Base-by-base conservation (phyloP, 2,888 invertebrate species). In the Hydriomena furcata region DNA sequence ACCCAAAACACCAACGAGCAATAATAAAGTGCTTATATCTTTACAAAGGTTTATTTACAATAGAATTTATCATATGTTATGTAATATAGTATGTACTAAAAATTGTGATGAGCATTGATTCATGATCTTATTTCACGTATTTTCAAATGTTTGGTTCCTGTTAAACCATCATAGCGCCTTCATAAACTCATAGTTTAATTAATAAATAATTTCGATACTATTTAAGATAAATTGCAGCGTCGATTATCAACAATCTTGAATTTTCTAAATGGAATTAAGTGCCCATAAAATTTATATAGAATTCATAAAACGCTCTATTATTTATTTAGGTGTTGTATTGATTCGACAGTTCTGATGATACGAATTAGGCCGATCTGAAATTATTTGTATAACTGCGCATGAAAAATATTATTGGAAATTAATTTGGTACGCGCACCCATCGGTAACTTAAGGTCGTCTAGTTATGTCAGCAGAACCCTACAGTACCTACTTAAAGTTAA, bases 181-280 rank as follows among this genome's bases (percentile, higher is more conserved):
- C 67, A 54, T 65, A 63, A 31, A 71, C 68, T 61, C 65, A 61
- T 64, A 63, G 60, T 60, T 68, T 61, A 34, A 41, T 38, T 44
- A 63, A 55, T 52, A 59, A 58, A 61, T 63, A 61, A 62, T 62
- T 66, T 64, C 60, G 57, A 59, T 67, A 63, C 60, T 54, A 59
- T 61, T 64, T 65, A 62, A 56, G 64, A 59, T 63, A 63, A 71
- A 52, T 57, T 58, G 57, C 68, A 66, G 72, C 71, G 68, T 70
- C 68, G 71, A 70, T 70, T 73, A 62, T 71, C 71, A 70, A 69
- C 61, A 55, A 60, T 57, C 48, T 61, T 68, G 66, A 76, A 68
- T 70, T 75, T 74, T 78, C 86, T 86, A 86, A 85, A 84, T 89
- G 88, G 88, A 89, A 88, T 89, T 86, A 86, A 86, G 87, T 87